Conservation (phyloP, 1,140 invertebrate genomes). For the Calycopis cecrops region DNA sequence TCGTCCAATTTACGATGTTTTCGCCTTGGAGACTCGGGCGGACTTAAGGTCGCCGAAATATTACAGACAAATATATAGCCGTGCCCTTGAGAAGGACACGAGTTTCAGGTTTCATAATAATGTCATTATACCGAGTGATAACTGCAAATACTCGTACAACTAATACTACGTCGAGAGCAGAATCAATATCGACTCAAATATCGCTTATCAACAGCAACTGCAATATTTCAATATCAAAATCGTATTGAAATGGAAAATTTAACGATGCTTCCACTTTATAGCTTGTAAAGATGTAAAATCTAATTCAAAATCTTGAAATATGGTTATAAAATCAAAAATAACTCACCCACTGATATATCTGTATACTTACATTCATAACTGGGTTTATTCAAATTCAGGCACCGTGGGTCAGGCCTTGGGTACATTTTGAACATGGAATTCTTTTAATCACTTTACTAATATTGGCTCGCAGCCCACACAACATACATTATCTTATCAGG, state of each 20-base stretch:
- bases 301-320: too few species aligned
- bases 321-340: neutral
- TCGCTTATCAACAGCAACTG: too few species aligned
- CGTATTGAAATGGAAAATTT: too few species aligned
- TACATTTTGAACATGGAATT: neutral
- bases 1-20: neutral
- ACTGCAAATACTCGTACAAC: too few species aligned
- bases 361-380: neutral
- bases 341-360: constrained; percentile 1
- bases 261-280: too few species aligned
- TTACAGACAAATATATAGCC: neutral
- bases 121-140: neutral
- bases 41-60: neutral
- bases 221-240: too few species aligned
- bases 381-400: neutral
- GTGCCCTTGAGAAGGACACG: constrained; percentile 6
- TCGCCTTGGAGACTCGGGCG: neutral
- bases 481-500: neutral
- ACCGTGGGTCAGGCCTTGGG: neutral
- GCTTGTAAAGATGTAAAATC: too few species aligned
- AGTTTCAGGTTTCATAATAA: neutral
- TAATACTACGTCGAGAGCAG: neutral
- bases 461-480: constrained; percentile 3
- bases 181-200: neutral
- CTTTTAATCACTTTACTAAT: constrained; percentile 4